Conservation (phyloP, 2,888 invertebrate species). For the Hypercompe scribonia region DNA sequence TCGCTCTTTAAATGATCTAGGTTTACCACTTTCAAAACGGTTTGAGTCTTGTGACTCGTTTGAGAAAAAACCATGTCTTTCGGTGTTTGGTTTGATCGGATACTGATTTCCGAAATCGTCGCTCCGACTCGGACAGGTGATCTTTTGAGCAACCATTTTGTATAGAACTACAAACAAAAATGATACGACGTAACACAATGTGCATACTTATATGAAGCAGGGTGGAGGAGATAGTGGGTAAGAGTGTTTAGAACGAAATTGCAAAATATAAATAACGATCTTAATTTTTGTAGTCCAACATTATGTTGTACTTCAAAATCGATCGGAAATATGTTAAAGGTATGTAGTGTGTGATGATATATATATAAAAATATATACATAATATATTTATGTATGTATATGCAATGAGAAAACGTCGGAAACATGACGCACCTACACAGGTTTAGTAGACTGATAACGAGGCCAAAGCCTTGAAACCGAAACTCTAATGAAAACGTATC, state of each 20-base stretch:
- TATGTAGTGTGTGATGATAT: slow-evolving; percentile 32
- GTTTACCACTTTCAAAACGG: slow-evolving; percentile 84
- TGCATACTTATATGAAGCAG: slow-evolving; percentile 80
- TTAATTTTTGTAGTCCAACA: slow-evolving; percentile 31
- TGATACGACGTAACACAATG: slow-evolving; percentile 86
- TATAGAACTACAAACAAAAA: slow-evolving; percentile 87
- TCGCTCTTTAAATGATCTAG: slow-evolving; percentile 83
- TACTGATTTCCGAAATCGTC: slow-evolving; percentile 82
- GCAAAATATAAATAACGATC: slow-evolving; percentile 46
- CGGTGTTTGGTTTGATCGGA: slow-evolving; percentile 74
- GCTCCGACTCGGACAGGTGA: slow-evolving; percentile 85
- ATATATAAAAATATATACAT: slow-evolving; percentile 21
- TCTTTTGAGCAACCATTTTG: slow-evolving; percentile 86
- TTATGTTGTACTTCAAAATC: slow-evolving; percentile 30
- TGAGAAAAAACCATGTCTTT: slow-evolving; percentile 86
- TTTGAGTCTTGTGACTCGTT: slow-evolving; percentile 83
- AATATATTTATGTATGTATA: slow-evolving; percentile 8
- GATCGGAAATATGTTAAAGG: slow-evolving; percentile 27
- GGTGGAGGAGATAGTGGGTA: slow-evolving; percentile 47
- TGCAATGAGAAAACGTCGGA: slow-evolving; percentile 23
- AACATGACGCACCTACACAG: slow-evolving; percentile 31
- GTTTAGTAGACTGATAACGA: slow-evolving; percentile 37
- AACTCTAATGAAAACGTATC: slow-evolving; percentile 48
- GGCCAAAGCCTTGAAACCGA: slow-evolving; percentile 54
- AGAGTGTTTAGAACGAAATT: slow-evolving; percentile 36